Conservation (phyloP, 1,140 invertebrate species). For the Drosophila auraria region DNA sequence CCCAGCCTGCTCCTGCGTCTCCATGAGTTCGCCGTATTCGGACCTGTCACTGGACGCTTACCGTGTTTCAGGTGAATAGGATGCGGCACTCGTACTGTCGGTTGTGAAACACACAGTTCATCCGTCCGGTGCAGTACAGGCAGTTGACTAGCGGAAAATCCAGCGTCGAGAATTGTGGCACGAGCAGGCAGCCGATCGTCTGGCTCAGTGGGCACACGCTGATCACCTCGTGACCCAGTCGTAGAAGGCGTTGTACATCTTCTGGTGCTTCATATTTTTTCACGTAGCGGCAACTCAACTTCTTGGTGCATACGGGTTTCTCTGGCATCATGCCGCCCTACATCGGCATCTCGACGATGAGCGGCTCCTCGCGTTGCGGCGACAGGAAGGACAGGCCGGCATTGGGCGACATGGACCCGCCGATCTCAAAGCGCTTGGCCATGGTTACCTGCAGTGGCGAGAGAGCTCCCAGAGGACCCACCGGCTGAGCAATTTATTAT, state of each 20-base stretch:
- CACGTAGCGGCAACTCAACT: slow-evolving; percentile 75
- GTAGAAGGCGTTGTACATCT: slow-evolving; percentile 91
- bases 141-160: slow-evolving; percentile 86
- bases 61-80: slow-evolving; percentile 89
- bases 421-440: slow-evolving; percentile 78
- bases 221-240: slow-evolving; percentile 92
- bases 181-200: slow-evolving; percentile 86
- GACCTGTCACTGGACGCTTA: slow-evolving; percentile 88
- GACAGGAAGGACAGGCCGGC: slow-evolving; percentile 72
- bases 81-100: slow-evolving; percentile 89
- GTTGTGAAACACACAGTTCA: slow-evolving; percentile 86
- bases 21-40: slow-evolving; percentile 88
- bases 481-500: slow-evolving; percentile 68
- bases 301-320: slow-evolving; percentile 81
- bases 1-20: slow-evolving; percentile 86
- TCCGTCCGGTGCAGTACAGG: slow-evolving; percentile 69
- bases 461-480: slow-evolving; percentile 69
- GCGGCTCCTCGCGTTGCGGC: slow-evolving; percentile 73
- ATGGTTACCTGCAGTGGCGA: slow-evolving; percentile 79
- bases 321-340: slow-evolving; percentile 69
- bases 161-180: slow-evolving; percentile 85
- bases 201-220: slow-evolving; percentile 88
- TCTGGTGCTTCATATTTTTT: slow-evolving; percentile 87
- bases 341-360: slow-evolving; percentile 77
- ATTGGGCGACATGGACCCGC: slow-evolving; percentile 78